A percentile compares a stretch with the other conserved stretches of the same genome.
Evolutionary conservation across 1,140 invertebrate species (phyloP).

Genomic region (Drosophila pseudoobscura): DNA sequence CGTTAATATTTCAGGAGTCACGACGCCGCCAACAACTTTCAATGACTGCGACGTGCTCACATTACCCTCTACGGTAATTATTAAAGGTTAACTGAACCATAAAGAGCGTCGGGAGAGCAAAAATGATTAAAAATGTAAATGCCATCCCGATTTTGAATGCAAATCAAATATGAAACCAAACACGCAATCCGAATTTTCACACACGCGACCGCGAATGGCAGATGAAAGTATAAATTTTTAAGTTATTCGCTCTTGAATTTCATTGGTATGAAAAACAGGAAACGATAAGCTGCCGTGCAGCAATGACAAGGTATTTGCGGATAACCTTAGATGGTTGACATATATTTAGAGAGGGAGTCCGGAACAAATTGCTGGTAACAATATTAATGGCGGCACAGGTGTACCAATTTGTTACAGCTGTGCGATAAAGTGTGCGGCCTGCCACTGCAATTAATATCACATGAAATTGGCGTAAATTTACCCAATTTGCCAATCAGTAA

Average conservation of each 20-base stretch:
- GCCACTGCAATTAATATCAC: conserved; percentile 39
- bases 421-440: conserved; percentile 40
- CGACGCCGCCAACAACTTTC: conserved; percentile 32
- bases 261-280: conserved; percentile 12
- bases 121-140: conserved; percentile 51
- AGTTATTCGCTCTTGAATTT: conserved; percentile 20
- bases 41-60: conserved; percentile 47
- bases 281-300: conserved; percentile 8
- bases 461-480: conserved; percentile 15
- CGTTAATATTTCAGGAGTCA: conserved; percentile 57
- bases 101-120: conserved; percentile 23
- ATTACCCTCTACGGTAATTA: conserved; percentile 51
- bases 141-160: conserved; percentile 49
- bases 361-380: conserved; percentile 58
- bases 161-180: conserved; percentile 55
- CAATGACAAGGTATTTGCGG: conserved; percentile 1
- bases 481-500: conserved; percentile 40
- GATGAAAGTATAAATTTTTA: conserved; percentile 53
- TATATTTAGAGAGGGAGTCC: conserved; percentile 7
- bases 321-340: conserved; percentile 6
- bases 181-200: conserved; percentile 22
- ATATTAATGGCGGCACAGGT: conserved; percentile 53
- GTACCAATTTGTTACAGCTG: conserved; percentile 30
- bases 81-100: conserved; percentile 40
- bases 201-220: conserved; percentile 7